Percentiles rank a stretch among this genome's conserved stretches.
Evolutionary conservation across 2,113 vertebrate species (phyloP).

Genomic region (Phocoena sinus): DNA sequence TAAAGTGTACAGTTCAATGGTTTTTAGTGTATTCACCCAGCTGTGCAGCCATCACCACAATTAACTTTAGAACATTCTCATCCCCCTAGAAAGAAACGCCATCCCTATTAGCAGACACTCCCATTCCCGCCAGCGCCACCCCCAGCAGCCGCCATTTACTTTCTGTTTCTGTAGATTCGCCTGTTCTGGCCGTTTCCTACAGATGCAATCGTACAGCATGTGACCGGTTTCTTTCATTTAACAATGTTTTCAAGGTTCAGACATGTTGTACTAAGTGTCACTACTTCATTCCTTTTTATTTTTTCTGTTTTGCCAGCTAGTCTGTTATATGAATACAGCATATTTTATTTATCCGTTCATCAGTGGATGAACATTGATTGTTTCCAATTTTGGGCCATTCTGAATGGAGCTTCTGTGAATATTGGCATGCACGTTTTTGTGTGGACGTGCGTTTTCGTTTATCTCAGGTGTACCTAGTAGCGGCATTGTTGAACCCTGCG

Average conservation of each 20-base stretch:
- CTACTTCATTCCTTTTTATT: background rate
- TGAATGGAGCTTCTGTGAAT: background rate
- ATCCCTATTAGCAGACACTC: background rate
- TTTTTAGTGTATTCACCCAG: background rate
- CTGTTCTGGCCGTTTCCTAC: background rate
- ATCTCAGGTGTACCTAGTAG: background rate
- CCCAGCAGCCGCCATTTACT: background rate
- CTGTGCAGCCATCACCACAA: background rate
- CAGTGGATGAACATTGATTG: background rate
- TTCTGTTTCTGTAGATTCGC: background rate
- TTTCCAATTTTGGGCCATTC: background rate
- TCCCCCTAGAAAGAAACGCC: background rate
- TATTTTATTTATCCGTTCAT: background rate
- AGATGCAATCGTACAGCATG: background rate
- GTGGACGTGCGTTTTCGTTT: background rate
- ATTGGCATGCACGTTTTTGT: background rate
- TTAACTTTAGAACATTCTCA: background rate
- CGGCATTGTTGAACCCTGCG: background rate
- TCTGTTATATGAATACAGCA: fast-evolving
- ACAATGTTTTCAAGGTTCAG: background rate
- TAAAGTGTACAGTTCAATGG: background rate
- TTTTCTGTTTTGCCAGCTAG: background rate
- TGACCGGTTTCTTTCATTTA: background rate
- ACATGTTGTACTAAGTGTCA: background rate
- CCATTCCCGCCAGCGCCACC: fast-evolving